Base-by-base conservation (phyloP, 2,113 vertebrate species). In the Sterna hirundo region DNA sequence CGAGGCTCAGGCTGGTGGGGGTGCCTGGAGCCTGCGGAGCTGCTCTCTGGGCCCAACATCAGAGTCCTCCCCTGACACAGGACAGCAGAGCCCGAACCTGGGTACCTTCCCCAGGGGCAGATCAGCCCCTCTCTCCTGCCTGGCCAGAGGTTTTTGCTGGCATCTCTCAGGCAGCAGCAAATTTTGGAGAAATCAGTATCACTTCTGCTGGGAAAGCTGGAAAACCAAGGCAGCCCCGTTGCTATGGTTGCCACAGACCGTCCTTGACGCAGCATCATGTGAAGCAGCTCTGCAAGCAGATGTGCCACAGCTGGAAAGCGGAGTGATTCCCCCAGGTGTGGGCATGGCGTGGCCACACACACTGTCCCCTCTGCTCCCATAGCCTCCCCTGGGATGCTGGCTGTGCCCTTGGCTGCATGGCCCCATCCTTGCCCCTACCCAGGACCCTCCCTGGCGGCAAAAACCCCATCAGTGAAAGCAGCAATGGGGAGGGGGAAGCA, bases 301-400 rank as follows among this genome's bases (percentile, higher is more conserved):
- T 96, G 95, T 84, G 87, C 32, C 3, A 16, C 91, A 95, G 95
- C 93, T 96, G 95, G 91, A 71, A 54, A 83, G 55, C 71, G 26
- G 62, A 85, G 32, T 1, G 0, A 44, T 47, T 49, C 20, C 42
- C 38, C 54, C 76, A 75, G 86, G 15, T 84, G 86, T 60, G 29
- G 88, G 32, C 60, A 14, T 1, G 8, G 36, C 38, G 15, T 19
- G 57, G 61, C 5, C 54, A 77, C 69, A 27, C 32, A 29, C 10
- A 19, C 21, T 23, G 36, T 15, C 49, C 74, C 82, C 61, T 68
- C 64, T 30, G 29, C 29, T 74, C 34, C 70, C 81, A 49, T 6
- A 15, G 54, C 72, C 36, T 86, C 32, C 46, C 13, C 30, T 12
- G 44, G 65, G 51, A 9, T 54, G 17, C 65, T 66, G 77, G 14